phyloP scores from a whole-genome alignment of 2,797 vertebrate species.

The Rhyacichthys aspro region DNA sequence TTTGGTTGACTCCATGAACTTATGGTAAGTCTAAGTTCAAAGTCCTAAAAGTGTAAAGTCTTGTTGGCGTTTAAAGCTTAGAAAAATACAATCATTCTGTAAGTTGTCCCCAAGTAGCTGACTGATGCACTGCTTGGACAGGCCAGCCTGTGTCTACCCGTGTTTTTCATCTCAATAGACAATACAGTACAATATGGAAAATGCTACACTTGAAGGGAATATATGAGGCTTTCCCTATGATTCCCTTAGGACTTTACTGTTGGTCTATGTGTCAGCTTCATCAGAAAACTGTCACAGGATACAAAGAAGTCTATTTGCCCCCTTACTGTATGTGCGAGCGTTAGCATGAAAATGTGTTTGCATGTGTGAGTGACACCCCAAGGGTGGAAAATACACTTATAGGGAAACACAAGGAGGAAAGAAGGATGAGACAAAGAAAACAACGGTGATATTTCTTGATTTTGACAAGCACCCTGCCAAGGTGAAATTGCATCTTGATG shows the following conservation, averaged over 20 bases:
- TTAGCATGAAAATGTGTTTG: constrained; percentile 47
- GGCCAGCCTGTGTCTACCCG: constrained; percentile 36
- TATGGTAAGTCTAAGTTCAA: no score
- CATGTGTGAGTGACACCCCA: constrained; percentile 69
- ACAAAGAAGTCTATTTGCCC: constrained; percentile 63
- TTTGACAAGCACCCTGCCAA: constrained; percentile 80
- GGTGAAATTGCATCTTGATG: constrained; percentile 80
- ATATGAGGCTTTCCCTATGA: constrained; percentile 46
- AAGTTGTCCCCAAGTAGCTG: not conserved
- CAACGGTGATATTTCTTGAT: constrained; percentile 77
- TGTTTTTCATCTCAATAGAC: constrained; percentile 46
- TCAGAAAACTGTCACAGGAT: constrained; percentile 58
- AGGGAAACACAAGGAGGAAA: constrained; percentile 13
- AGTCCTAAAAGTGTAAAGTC: no score
- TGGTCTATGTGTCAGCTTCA: constrained; percentile 49
- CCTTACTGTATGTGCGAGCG: constrained; percentile 16
- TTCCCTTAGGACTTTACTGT: constrained; percentile 56
- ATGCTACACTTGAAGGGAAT: constrained; percentile 44
- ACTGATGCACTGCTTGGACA: constrained; percentile 6
- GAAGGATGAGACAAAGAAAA: constrained; percentile 57
- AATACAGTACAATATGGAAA: constrained; percentile 38
- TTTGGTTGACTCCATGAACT: no score
- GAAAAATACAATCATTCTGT: not conserved
- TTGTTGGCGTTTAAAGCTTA: no score
- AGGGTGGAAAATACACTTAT: constrained; percentile 70